Base-by-base conservation (phyloP, 2,888 invertebrate genomes). In the Rhagophthalmus giganteus region DNA sequence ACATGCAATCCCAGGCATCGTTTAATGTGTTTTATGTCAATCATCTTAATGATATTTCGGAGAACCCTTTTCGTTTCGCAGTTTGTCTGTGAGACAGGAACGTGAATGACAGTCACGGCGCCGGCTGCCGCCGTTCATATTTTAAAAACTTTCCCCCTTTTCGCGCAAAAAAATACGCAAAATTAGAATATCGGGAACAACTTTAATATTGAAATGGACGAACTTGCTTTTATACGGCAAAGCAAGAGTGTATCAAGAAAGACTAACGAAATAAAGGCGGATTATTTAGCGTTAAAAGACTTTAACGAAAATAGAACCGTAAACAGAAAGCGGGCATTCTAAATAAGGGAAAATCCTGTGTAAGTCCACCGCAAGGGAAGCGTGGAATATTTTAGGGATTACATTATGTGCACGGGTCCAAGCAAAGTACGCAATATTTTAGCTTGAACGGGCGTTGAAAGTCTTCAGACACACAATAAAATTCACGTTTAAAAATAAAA, bases 11-110 rank as follows among this genome's bases (percentile, higher is more conserved):
- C 67, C 66, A 68, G 68, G 71, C 69, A 72, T 70, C 71, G 70
- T 71, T 72, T 72, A 72, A 72, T 72, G 71, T 71, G 72, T 71
- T 71, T 65, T 68, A 58, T 71, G 73, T 73, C 72, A 74, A 70
- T 74, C 72, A 74, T 71, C 70, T 66, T 73, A 72, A 74, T 72
- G 73, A 72, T 72, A 70, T 69, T 72, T 71, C 67, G 64, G 54
- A 61, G 66, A 68, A 68, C 69, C 69, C 67, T 68, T 68, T 67
- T 66, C 67, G 64, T 66, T 67, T 64, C 58, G 62, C 65, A 62
- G 68, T 64, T 64, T 61, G 65, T 63, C 67, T 63, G 65, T 25
- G 25, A 64, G 63, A 54, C 63, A 55, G 58, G 56, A 45, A 60
- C 63, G 63, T 60, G 62, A 61, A 57, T 58, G 63, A 60, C 59